These are phyloP conservation scores for Charina bottae DNA, from an alignment of 2,113 vertebrate species.

Conservation along the genomic window DNA sequence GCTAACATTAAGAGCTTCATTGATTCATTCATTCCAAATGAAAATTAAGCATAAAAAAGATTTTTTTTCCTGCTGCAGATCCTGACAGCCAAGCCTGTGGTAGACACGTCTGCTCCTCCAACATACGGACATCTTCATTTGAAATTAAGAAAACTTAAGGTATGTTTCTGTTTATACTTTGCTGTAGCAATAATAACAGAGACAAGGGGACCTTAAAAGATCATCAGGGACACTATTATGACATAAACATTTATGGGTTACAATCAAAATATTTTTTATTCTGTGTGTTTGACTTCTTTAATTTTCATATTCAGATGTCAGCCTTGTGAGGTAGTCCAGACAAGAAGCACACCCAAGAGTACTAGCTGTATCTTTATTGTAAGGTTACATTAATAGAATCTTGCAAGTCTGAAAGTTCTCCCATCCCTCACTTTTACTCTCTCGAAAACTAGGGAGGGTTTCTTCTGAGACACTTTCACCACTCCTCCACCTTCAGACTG, in stretches of 20 bases:
- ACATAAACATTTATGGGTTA: background rate
- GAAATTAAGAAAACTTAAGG: slow-evolving; percentile 78
- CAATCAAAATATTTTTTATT: background rate
- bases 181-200: background rate
- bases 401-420: background rate
- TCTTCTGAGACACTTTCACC: background rate
- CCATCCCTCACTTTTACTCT: background rate
- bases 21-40: background rate
- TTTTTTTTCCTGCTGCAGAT: slow-evolving; percentile 70
- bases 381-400: background rate
- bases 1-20: background rate
- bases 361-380: background rate
- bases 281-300: background rate
- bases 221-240: background rate
- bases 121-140: slow-evolving; percentile 67
- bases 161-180: slow-evolving; percentile 29
- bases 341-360: background rate
- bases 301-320: background rate
- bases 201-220: background rate
- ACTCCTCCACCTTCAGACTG: background rate
- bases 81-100: slow-evolving; percentile 69
- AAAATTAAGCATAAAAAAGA: background rate
- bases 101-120: slow-evolving; percentile 68
- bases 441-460: background rate
- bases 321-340: background rate